phyloP scores from a whole-genome alignment of 2,888 invertebrate genomes.

The Apomyelois bistriatella region DNA sequence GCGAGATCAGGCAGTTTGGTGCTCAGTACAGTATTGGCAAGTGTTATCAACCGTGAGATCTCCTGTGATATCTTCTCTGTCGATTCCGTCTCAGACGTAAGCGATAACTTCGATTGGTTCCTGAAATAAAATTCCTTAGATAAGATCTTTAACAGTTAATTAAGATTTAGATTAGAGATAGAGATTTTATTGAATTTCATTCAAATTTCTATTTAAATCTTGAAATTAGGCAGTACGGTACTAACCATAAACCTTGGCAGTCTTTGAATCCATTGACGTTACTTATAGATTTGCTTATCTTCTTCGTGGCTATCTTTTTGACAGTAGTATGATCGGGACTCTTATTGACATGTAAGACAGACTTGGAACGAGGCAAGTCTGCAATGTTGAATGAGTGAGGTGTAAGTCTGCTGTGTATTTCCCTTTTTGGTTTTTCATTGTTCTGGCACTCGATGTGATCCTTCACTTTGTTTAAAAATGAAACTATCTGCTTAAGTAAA shows the following conservation, averaged over 20 bases:
- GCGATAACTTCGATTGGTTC: conserved; percentile 58
- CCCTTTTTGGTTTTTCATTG: conserved; percentile 37
- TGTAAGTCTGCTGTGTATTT: conserved; percentile 30
- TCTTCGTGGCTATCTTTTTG: conserved; percentile 59
- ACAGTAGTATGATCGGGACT: conserved; percentile 47
- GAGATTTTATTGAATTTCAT: neutral
- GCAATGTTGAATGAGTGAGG: conserved; percentile 44
- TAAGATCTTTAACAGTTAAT: conserved; percentile 5
- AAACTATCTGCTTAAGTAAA: conserved; percentile 84
- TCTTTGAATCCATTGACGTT: conserved; percentile 67
- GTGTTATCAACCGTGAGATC: conserved; percentile 68
- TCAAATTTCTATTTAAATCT: neutral
- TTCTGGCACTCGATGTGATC: conserved; percentile 79
- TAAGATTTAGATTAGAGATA: neutral
- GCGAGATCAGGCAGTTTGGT: conserved; percentile 69
- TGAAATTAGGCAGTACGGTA: conserved; percentile 8
- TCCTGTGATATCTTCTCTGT: conserved; percentile 62
- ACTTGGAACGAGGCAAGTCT: conserved; percentile 64
- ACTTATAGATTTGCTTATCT: conserved; percentile 70
- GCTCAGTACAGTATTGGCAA: conserved; percentile 71
- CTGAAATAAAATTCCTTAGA: conserved; percentile 36
- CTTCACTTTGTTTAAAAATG: conserved; percentile 84
- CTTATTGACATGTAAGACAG: conserved; percentile 65
- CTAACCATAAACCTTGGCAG: conserved; percentile 52
- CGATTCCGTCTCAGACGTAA: conserved; percentile 54